phyloP scores from a whole-genome alignment of 2,888 invertebrate genomes.

The Stictocephala bisonia region DNA sequence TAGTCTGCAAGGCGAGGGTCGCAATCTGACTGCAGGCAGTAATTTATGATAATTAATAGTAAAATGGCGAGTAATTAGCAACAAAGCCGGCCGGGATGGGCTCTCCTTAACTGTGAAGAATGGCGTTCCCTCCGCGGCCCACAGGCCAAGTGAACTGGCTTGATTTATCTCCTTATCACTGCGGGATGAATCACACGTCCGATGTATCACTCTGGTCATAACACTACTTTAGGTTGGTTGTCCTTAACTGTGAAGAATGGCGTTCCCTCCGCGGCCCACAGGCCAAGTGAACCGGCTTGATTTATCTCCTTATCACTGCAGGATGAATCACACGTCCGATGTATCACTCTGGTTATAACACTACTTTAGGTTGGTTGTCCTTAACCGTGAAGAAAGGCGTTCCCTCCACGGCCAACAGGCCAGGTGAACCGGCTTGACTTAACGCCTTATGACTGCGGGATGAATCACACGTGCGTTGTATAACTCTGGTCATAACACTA shows the following conservation, averaged over 20 bases:
- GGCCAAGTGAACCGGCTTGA: too few species aligned
- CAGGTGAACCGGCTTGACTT: too few species aligned
- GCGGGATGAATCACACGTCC: too few species aligned
- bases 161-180: slow-evolving; percentile 10
- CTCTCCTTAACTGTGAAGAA: slow-evolving; percentile 26
- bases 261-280: not conserved
- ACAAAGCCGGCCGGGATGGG: slow-evolving; percentile 29
- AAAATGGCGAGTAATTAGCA: slow-evolving; percentile 41
- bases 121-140: not conserved
- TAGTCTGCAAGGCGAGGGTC: too few species aligned
- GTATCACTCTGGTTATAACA: too few species aligned
- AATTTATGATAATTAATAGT: slow-evolving; percentile 39
- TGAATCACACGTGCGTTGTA: too few species aligned
- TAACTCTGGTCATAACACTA: too few species aligned
- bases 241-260: slow-evolving; percentile 23
- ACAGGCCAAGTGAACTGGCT: too few species aligned
- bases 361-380: slow-evolving; percentile 17
- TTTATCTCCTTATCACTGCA: slow-evolving; percentile 6
- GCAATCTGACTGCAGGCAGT: not conserved
- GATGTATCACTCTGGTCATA: too few species aligned
- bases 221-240: too few species aligned
- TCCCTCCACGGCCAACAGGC: not conserved
- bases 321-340: too few species aligned
- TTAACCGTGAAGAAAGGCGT: slow-evolving; percentile 15
- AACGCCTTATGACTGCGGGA: not conserved